phyloP scores from a whole-genome alignment of 2,888 invertebrate species.

The Drosophila maculinotata region DNA sequence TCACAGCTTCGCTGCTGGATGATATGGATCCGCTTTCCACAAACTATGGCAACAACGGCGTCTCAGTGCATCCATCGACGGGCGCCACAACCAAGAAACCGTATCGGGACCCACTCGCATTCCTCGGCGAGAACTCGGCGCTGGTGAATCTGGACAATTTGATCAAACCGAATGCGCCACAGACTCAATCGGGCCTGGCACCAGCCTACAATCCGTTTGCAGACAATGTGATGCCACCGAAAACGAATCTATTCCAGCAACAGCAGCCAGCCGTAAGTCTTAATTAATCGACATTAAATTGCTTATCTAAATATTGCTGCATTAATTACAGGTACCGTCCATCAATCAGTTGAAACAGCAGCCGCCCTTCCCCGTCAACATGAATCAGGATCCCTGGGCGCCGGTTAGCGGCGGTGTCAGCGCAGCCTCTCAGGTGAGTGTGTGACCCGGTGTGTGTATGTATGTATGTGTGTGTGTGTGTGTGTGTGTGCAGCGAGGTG shows the following conservation, averaged over 20 bases:
- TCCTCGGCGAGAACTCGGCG: slow-evolving; percentile 98
- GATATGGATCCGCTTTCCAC: slow-evolving; percentile 84
- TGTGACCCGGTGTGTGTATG: background rate
- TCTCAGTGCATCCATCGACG: slow-evolving; percentile 71
- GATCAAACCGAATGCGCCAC: slow-evolving; percentile 88
- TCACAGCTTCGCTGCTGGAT: slow-evolving; percentile 83
- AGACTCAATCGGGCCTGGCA: slow-evolving; percentile 77
- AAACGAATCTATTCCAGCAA: slow-evolving; percentile 88
- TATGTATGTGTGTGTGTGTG: background rate
- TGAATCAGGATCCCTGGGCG: slow-evolving; percentile 85
- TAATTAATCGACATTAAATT: too few species aligned
- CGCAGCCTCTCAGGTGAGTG: slow-evolving; percentile 83
- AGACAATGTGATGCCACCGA: slow-evolving; percentile 84
- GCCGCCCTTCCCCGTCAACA: slow-evolving; percentile 84
- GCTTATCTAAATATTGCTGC: background rate
- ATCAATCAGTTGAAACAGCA: slow-evolving; percentile 85
- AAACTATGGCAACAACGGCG: slow-evolving; percentile 62
- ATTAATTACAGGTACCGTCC: slow-evolving; percentile 84
- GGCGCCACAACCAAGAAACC: slow-evolving; percentile 82
- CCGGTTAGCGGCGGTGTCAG: slow-evolving; percentile 81
- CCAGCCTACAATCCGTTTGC: slow-evolving; percentile 85
- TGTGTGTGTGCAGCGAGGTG: slow-evolving; percentile 2
- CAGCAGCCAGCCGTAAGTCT: slow-evolving; percentile 84
- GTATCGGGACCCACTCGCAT: slow-evolving; percentile 95
- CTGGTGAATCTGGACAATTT: slow-evolving; percentile 99